Conservation (phyloP, 2,888 invertebrate species). For the Caenorhabditis doughertyi region DNA sequence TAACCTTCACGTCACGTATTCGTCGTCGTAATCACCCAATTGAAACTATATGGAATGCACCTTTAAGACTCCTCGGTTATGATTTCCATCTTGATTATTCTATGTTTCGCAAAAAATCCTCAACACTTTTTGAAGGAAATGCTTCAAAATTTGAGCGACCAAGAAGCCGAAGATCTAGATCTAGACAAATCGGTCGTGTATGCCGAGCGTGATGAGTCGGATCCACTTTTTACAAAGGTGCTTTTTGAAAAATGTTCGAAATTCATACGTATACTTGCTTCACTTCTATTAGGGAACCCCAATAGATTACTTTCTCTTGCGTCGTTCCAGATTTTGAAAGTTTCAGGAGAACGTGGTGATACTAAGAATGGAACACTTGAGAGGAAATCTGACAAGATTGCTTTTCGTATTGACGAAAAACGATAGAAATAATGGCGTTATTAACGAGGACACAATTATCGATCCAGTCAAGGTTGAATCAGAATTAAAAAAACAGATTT, state of each 20-base stretch:
- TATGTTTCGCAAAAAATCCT: conserved; percentile 39
- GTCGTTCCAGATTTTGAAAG: background rate
- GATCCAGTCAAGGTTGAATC: conserved; percentile 71
- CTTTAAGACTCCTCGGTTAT: conserved; percentile 45
- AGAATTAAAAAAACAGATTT: background rate
- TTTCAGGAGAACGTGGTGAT: conserved; percentile 80
- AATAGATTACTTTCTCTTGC: background rate
- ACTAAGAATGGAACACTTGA: conserved; percentile 74
- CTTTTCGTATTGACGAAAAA: conserved; percentile 76
- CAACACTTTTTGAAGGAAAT: conserved; percentile 54
- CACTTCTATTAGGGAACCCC: conserved; percentile 35
- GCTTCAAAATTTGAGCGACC: conserved; percentile 60
- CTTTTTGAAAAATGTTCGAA: conserved; percentile 24
- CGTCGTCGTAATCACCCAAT: conserved; percentile 34
- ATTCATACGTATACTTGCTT: conserved; percentile 17
- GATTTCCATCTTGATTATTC: conserved; percentile 45
- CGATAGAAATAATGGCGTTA: conserved; percentile 46
- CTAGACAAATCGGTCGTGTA: conserved; percentile 73
- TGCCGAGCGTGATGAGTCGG: conserved; percentile 77
- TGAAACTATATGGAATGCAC: conserved; percentile 19
- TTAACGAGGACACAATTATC: conserved; percentile 63
- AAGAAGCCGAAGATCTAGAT: conserved; percentile 64
- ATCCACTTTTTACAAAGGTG: conserved; percentile 69
- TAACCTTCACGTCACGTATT: conserved; percentile 29
- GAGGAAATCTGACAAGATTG: conserved; percentile 74